Conservation (phyloP, 2,113 vertebrate species). For the Kryptolebias marmoratus region DNA sequence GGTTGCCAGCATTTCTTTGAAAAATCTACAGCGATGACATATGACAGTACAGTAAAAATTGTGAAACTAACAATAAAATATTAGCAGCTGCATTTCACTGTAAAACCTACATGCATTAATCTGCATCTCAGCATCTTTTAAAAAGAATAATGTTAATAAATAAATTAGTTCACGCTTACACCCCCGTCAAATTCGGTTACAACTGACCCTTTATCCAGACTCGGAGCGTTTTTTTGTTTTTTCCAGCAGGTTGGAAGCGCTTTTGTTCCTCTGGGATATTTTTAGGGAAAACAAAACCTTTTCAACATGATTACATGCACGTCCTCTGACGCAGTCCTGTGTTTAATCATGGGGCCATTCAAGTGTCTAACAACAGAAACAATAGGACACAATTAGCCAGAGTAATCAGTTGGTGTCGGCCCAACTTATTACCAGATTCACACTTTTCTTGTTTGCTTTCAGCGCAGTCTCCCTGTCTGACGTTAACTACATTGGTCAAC, state of each 20-base stretch:
- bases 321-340: slow-evolving; percentile 9
- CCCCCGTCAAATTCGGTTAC: neutral
- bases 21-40: no score
- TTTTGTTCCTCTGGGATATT: neutral
- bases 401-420: slow-evolving; percentile 3
- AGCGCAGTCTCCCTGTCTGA: neutral
- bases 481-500: neutral
- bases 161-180: neutral
- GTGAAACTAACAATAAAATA: no score
- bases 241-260: neutral
- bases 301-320: neutral
- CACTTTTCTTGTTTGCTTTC: neutral
- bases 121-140: neutral
- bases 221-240: neutral
- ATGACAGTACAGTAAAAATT: no score
- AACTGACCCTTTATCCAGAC: neutral
- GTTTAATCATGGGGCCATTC: neutral
- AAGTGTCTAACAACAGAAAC: neutral
- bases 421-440: neutral
- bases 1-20: no score
- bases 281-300: neutral
- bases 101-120: no score
- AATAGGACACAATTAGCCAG: neutral
- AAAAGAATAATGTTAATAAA: neutral
- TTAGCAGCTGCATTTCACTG: no score